Percentiles rank a stretch among this genome's conserved stretches.
Evolutionary conservation across 2,797 vertebrate species (phyloP).

Genomic region (Emydoidea blandingii): DNA sequence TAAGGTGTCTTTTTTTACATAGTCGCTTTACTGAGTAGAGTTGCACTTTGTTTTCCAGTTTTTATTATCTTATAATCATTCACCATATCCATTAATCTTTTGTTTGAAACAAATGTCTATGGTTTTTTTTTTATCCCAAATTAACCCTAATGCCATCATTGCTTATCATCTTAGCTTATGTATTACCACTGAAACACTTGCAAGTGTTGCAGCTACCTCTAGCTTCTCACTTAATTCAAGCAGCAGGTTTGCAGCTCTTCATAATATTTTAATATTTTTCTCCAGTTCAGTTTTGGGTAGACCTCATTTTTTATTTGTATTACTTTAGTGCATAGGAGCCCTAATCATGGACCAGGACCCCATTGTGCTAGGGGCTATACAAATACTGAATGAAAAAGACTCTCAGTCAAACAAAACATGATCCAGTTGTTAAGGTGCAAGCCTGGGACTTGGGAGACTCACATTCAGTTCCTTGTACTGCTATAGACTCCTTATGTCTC

Average conservation of each 20-base stretch:
- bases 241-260: background rate
- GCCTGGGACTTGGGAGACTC: background rate
- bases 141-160: background rate
- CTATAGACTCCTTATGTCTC: background rate
- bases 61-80: background rate
- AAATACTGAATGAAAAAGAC: background rate
- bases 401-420: background rate
- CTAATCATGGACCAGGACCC: no score
- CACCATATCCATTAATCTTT: background rate
- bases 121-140: background rate
- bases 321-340: no score
- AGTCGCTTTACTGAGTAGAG: no score
- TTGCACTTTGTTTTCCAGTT: background rate
- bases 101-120: background rate
- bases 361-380: no score
- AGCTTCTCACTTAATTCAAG: background rate
- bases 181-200: background rate
- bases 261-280: background rate
- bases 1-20: no score
- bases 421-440: background rate
- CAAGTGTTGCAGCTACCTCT: background rate
- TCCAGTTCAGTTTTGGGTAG: background rate
- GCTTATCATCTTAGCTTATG: background rate
- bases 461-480: background rate
- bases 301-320: background rate